These are phyloP conservation scores for Marronus borbonicus DNA, from an alignment of 2,888 invertebrate species.

Conservation along the genomic window DNA sequence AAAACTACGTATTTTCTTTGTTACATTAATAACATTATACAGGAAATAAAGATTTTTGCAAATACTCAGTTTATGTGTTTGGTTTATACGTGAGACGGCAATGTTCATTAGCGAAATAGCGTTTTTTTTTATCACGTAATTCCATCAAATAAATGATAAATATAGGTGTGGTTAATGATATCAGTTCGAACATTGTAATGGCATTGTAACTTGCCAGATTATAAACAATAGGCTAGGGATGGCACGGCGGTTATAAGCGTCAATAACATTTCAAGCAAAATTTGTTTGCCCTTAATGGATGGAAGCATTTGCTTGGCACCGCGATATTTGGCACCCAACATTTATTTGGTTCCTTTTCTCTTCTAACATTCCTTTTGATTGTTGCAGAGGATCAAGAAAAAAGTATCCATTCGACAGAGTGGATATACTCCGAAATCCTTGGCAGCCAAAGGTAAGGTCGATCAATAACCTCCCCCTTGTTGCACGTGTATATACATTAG, in stretches of 20 bases:
- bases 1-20: background rate
- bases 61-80: background rate
- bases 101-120: background rate
- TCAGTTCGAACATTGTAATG: no score
- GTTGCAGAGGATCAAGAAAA: slow-evolving; percentile 10
- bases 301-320: background rate
- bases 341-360: slow-evolving; percentile 1
- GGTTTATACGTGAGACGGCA: background rate
- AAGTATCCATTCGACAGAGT: slow-evolving; percentile 21
- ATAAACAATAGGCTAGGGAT: slow-evolving; percentile 22
- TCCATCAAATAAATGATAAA: slow-evolving; percentile 21
- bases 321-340: background rate
- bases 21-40: background rate
- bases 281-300: background rate
- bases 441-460: slow-evolving; percentile 56
- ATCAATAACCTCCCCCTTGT: slow-evolving; percentile 63
- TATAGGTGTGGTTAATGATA: slow-evolving; percentile 43
- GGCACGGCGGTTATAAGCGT: background rate
- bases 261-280: background rate
- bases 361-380: background rate
- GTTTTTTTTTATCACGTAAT: background rate
- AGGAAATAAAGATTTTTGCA: no score
- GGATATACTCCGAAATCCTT: slow-evolving; percentile 47
- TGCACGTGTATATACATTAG: slow-evolving; percentile 69
- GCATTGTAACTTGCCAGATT: slow-evolving; percentile 14